Percentiles rank a stretch among this genome's conserved stretches.
phyloP scores from a whole-genome alignment of 2,888 invertebrate species.

The Reticulitermes lucifugus region DNA sequence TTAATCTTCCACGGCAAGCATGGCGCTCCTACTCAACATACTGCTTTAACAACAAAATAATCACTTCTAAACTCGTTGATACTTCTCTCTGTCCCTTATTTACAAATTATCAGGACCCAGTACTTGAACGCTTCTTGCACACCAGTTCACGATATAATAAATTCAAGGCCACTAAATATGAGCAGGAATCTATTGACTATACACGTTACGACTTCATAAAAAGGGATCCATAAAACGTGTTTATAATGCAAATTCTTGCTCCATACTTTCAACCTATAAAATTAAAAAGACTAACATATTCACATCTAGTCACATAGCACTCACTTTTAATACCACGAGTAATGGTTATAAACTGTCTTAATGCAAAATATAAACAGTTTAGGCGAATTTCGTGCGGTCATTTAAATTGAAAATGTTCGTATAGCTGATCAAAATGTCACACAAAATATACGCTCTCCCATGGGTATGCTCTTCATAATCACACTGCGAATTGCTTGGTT shows the following conservation, averaged over 20 bases:
- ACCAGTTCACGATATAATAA: neutral
- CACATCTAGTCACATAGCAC: too few relatives aligned
- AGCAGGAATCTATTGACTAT: neutral
- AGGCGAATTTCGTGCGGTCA: too few relatives aligned
- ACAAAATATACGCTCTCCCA: neutral
- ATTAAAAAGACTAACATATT: too few relatives aligned
- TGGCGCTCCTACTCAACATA: neutral
- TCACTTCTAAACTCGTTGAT: neutral
- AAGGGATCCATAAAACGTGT: too few relatives aligned
- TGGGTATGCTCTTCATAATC: neutral
- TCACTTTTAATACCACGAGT: too few relatives aligned
- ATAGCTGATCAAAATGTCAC: neutral
- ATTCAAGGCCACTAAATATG: conserved; percentile 3
- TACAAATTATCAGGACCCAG: too few relatives aligned
- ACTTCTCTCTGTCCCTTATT: too few relatives aligned
- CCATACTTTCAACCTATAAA: too few relatives aligned
- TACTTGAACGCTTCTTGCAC: neutral
- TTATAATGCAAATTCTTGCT: too few relatives aligned
- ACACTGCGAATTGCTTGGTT: neutral
- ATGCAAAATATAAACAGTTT: too few relatives aligned
- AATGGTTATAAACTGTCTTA: too few relatives aligned
- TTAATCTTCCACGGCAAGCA: neutral
- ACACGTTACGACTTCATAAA: too few relatives aligned
- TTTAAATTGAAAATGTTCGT: neutral
- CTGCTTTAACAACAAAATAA: neutral